phyloP scores from a whole-genome alignment of 2,113 vertebrate genomes.

The Psittacula cyanocephala region DNA sequence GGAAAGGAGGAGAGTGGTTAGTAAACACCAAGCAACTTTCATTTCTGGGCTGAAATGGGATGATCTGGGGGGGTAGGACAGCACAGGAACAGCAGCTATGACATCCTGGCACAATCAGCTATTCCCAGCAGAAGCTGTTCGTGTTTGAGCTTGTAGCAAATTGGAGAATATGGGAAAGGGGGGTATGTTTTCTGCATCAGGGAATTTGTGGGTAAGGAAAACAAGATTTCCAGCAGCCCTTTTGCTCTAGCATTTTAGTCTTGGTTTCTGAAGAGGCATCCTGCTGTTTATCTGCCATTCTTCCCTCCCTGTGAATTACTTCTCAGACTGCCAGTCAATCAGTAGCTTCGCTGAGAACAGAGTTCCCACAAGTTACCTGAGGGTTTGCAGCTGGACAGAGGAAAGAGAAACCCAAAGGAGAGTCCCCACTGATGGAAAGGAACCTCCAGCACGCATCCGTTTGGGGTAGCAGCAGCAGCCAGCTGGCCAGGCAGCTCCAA shows the following conservation, averaged over 20 bases:
- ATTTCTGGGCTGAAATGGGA: slow-evolving; percentile 52
- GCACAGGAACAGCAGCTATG: neutral
- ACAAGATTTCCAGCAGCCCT: neutral
- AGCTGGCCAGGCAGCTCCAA: neutral
- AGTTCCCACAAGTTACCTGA: neutral
- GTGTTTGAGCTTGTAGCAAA: slow-evolving; percentile 67
- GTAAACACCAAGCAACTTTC: slow-evolving; percentile 20
- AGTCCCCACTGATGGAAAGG: neutral
- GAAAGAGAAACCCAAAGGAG: neutral
- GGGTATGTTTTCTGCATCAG: slow-evolving; percentile 46
- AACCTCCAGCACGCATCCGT: neutral
- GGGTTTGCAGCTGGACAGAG: neutral
- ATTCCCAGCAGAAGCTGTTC: slow-evolving; percentile 58
- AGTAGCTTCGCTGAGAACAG: neutral
- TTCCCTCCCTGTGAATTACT: neutral
- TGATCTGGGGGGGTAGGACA: neutral
- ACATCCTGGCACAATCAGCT: slow-evolving; percentile 32
- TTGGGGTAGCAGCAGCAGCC: neutral
- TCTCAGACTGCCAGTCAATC: neutral
- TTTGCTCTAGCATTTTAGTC: neutral
- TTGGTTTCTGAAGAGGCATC: neutral
- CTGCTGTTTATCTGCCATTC: neutral
- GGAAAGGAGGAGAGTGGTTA: neutral
- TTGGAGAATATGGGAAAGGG: slow-evolving; percentile 43
- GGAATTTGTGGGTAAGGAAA: slow-evolving; percentile 27